Evolutionary conservation across 2,888 invertebrate species (phyloP), one percentile per base, ranked within the genome.

Genomic region (Microchrysa polita): DNA sequence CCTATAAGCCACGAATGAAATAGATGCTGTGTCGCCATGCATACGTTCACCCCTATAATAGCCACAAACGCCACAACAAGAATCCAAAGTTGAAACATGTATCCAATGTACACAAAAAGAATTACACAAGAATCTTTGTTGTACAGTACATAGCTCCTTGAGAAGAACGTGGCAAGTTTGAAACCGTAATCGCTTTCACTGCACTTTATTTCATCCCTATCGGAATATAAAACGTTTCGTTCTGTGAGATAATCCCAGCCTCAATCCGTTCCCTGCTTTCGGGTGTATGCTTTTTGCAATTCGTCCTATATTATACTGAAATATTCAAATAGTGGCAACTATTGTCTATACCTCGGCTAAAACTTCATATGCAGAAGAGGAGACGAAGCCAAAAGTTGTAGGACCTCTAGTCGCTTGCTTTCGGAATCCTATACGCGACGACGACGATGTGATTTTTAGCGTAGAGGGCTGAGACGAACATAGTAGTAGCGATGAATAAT

Each of bases 401-500:
- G 27, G 27, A 34, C 27, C 27, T 34, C 27, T 34, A 2, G 27
- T 34, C 27, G 27, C 27, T 34, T 34, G 48, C 48, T n/a, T 48
- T 12, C 48, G 48, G 27, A 42, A 12, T 42, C 7, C 7, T 9
- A 42, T 12, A 42, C 42, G 7, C 42, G 42, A 42, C 42, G 42
- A 12, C 4, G 48, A 12, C 16, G 48, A 48, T 4, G 48, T 4
- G 48, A 34, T 34, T 34, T 34, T 34, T 34, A 34, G 27, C 7
- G 27, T 2, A 7, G 27, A 34, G 27, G 27, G 27, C 27, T 5
- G 7, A 48, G 48, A 12, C 48, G 48, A n/a, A 2, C 48, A n/a
- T n/a, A n/a, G n/a, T n/a, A n/a, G 16, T 48, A 63, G 61, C 40
- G 42, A 42, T 69, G 57, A 69, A 69, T 69, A 69, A 69, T 69